These are phyloP conservation scores for Cololabis saira DNA, from an alignment of 2,113 vertebrate genomes.

Conservation along the genomic window DNA sequence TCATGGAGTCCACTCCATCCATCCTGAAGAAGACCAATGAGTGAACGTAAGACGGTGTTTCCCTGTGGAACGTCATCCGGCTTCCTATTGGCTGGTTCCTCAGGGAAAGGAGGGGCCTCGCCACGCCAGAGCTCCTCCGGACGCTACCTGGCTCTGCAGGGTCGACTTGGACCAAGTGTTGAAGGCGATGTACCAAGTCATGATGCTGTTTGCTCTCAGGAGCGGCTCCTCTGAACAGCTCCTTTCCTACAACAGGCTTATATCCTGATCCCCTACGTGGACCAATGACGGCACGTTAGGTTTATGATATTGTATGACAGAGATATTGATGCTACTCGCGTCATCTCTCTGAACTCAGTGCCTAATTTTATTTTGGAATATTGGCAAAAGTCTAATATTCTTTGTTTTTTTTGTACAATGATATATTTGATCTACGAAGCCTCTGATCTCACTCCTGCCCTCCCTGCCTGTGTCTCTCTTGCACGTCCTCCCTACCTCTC, in stretches of 20 bases:
- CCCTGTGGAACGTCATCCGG: conserved; percentile 10
- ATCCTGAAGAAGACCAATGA: conserved; percentile 60
- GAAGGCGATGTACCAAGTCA: not conserved
- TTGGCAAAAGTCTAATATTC: conserved; percentile 20
- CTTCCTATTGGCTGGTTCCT: conserved; percentile 32
- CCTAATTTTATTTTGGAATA: conserved; percentile 52
- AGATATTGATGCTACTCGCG: conserved; percentile 20
- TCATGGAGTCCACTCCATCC: conserved; percentile 60
- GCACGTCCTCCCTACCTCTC: conserved; percentile 55
- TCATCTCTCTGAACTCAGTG: conserved; percentile 34
- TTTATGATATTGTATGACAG: conserved; percentile 6
- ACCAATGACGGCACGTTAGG: conserved; percentile 19
- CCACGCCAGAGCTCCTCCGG: conserved; percentile 14
- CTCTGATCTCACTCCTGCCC: conserved; percentile 14
- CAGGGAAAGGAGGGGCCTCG: not conserved
- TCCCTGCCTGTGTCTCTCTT: not conserved
- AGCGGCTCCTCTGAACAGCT: conserved; percentile 12
- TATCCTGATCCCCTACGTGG: conserved; percentile 17
- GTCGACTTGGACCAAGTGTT: conserved; percentile 14
- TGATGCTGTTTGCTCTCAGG: conserved; percentile 18
- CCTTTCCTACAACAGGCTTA: conserved; percentile 19
- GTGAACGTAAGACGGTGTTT: conserved; percentile 29
- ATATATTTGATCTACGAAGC: conserved; percentile 32
- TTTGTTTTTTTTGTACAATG: conserved; percentile 23
- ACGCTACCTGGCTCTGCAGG: conserved; percentile 1